Conservation (phyloP, 23 tunicate species). For the Corella eumyota region DNA sequence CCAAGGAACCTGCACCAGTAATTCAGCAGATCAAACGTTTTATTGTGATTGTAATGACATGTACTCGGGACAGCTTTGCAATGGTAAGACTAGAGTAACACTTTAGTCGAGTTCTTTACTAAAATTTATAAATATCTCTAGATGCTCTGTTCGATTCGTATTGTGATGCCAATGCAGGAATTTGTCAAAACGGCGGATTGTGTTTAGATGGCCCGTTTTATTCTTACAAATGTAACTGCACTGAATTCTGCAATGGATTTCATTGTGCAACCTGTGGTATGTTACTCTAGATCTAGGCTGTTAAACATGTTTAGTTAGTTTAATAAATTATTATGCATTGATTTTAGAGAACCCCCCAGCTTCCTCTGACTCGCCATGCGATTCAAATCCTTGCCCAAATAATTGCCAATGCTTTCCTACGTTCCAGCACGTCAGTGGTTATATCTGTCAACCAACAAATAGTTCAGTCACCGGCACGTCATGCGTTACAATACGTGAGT, state of each 20-base stretch:
- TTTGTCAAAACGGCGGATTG: conserved; percentile 1
- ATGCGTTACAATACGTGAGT: too few relatives aligned
- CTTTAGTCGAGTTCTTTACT: too few relatives aligned
- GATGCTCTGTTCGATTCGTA: conserved; percentile 2
- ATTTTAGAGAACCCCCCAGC: too few relatives aligned
- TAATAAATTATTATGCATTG: too few relatives aligned
- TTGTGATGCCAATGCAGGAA: conserved; percentile 10
- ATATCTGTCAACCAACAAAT: neutral
- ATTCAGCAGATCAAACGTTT: neutral
- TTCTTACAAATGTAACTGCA: conserved; percentile 4
- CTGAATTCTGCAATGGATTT: neutral
- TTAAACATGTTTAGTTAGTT: neutral
- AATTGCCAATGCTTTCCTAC: conserved; percentile 12
- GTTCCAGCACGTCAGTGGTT: conserved; percentile 11
- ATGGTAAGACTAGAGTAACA: neutral
- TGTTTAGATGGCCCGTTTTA: conserved; percentile 9
- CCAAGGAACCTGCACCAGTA: conserved; percentile 2
- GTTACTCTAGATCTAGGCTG: neutral
- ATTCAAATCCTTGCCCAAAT: conserved; percentile 13
- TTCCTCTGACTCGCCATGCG: conserved; percentile 1
- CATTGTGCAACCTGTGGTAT: conserved; percentile 11
- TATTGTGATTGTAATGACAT: neutral
- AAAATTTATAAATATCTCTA: too few relatives aligned
- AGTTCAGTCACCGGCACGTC: neutral
- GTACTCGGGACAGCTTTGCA: neutral